Evolutionary conservation across 2,888 invertebrate species (phyloP), one percentile per base, ranked within the genome.

Genomic region (Neelides folsomi): DNA sequence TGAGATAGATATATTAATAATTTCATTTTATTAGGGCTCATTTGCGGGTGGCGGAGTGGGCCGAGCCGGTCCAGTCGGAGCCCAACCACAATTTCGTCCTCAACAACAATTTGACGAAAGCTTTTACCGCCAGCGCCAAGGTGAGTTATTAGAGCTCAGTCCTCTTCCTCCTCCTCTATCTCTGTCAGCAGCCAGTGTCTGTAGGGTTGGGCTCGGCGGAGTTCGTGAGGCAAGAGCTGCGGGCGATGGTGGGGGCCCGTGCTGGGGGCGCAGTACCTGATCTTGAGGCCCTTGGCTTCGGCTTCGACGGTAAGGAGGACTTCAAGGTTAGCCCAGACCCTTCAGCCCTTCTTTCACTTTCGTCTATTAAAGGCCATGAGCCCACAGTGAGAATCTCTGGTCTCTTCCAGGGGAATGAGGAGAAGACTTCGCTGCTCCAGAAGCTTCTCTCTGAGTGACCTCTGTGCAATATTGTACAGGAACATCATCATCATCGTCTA

Each of bases 171-270:
- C 39, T 39, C 34, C 36, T 38, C 40, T 34, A 41, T 15, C 37
- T 7, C 27, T 27, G 27, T 27, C 27, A 27, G 27, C 27, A 27
- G 27, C 27, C 3, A 27, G 27, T 27, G 27, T 27, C 27, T 27
- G 27, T 27, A 27, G 27, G 27, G 27, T 27, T 27, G 27, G 27
- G 40, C 41, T 27, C 42, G 38, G 35, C 27, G 37, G 90, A 90
- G 73, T 90, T 83, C 73, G 90, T 92, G 64, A 80, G 89, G 67
- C 88, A 92, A 73, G 89, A 90, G 73, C 74, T 93, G 67, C 78
- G 90, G 65, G 87, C 88, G 46, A 82, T 86, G 58, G 89, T 92
- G 54, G 88, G 85, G 62, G 87, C 86, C 50, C 79, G 90, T 67
- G 83, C 10, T 34, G 18, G 20, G 46, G 35, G 38, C 7, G 19